Evolutionary conservation across 2,113 vertebrate genomes (phyloP), one percentile per base, ranked within the genome.

Genomic region (Salvelinus alpinus): DNA sequence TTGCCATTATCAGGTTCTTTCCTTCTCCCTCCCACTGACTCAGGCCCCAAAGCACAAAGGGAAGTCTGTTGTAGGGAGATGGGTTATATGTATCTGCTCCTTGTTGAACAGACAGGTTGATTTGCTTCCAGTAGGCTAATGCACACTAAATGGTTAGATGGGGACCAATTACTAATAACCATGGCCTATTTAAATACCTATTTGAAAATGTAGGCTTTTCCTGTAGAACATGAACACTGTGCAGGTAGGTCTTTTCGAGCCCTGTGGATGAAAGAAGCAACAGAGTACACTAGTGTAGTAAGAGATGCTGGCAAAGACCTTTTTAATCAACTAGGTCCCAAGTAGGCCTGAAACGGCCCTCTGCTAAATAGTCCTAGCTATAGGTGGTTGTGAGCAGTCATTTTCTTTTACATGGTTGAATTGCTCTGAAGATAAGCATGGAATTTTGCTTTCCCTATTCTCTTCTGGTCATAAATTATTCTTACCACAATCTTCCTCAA

Each of bases 1-100:
- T 29, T n/a, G 65, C 80, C 73, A 78, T 81, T 78, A 72, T 54
- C 64, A 54, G 62, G 44, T 54, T 59, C 51, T 76, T 76, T 34
- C 22, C 14, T 22, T 2, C 14, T n/a, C 18, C 2, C 59, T 62
- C 59, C 22, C 59, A 22, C 16, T 54, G 48, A 54, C 48, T 16
- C 29, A 11, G 13, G 18, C 6, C 27, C 64, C 25, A 12, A 68
- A 68, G 66, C 29, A 68, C 66, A 68, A 66, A 27, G 66, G 4
- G 31, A 38, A 20, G 31, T 34, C 31, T 68, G 65, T 66, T 16
- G 13, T 44, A 44, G n/a, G 59, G 8, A 62, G 59, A 62, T 62
- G 13, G 51, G 51, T 54, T 54, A 54, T 54, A 14, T 54, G 51
- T 54, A 1, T 14, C 12, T 54, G n/a, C 59, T 11, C 1, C 59